Base-by-base conservation (phyloP, 1,140 invertebrate species). In the Conus ventricosus region DNA sequence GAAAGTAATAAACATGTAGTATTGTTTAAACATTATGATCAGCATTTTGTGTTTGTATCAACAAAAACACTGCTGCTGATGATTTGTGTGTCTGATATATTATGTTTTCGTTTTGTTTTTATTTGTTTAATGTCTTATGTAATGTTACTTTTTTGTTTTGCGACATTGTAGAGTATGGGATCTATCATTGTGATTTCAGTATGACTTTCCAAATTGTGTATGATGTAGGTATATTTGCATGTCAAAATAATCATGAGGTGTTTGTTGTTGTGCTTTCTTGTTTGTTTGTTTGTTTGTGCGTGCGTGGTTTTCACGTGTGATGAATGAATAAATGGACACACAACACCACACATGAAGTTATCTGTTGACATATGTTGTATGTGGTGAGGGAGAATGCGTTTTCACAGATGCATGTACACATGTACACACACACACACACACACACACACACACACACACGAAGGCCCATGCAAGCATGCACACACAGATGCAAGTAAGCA, bases 291-390 rank as follows among this genome's bases (percentile, higher is more conserved):
- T 39, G 39, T 39, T 39, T 39, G 67, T 11, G 5, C 6, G 1
- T 71, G 67, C 67, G 67, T 71, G 67, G 67, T 71, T 71, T 71
- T 71, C 67, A 71, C 67, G 67, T 71, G 67, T 71, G 67, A 71
- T 7, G 23, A 71, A 71, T 71, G 67, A 71, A 71, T 71, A 71
- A 71, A 71, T 71, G 67, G 67, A 71, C 67, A 71, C 67, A 71
- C 67, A 71, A 71, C 67, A 71, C 67, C 57, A 60, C 57, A 60
- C 57, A 60, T 15, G 8, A 60, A 60, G 8, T 60, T 60, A 60
- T 15, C 57, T 60, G 15, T 15, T 60, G 57, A 60, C 57, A 39
- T 39, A 39, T 39, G 39, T 39, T 39, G 39, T 39, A 39, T 39
- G 39, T 60, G 8, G 57, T 11, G 8, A 60, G 57, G 15, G 8